Base-by-base conservation (phyloP, 2,888 invertebrate species). In the Cacoxenus indagator region DNA sequence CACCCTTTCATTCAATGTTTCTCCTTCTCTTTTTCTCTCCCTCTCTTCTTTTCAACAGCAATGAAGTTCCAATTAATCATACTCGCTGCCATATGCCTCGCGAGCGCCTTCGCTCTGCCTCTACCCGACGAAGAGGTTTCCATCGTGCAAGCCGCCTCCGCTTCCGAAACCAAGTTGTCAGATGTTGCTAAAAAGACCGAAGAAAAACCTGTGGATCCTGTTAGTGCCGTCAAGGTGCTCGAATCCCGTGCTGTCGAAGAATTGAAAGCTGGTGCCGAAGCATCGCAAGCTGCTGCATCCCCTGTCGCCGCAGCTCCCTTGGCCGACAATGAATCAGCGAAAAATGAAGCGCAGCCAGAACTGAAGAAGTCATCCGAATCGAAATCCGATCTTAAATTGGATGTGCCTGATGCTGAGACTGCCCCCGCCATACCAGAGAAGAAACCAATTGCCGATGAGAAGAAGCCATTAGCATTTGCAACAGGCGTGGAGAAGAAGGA, bases 51-150 rank as follows among this genome's bases (percentile, higher is more conserved):
- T 9, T 55, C 26, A 4, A 4, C 24, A 62, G 61, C 43, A 45
- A 86, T 87, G 87, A 86, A 87, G 76, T 83, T 81, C 72, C 86
- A 86, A 78, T 72, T 87, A 70, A 75, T 84, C 68, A 80, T 86
- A 62, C 69, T 86, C 65, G 79, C 84, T 70, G 81, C 83, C 59
- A 75, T 86, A 26, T 74, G 75, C 65, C 80, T 84, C 69, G 80
- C 77, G 45, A 75, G 81, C 72, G 85, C 79, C 11, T 81, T 84
- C 46, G 73, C 85, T 62, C 73, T 82, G n/a, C 87, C 87, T 9
- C 76, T 87, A 17, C 87, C 87, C 68, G 87, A 87, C 76, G 86
- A 86, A 72, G 86, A 85, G 67, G 83, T 81, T 9, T 79, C 85
- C 59, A 75, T 78, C 2, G 71, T 78, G n/a, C 70, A 74, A 62